phyloP scores from a whole-genome alignment of 2,888 invertebrate species.

The Catocala sponsa region DNA sequence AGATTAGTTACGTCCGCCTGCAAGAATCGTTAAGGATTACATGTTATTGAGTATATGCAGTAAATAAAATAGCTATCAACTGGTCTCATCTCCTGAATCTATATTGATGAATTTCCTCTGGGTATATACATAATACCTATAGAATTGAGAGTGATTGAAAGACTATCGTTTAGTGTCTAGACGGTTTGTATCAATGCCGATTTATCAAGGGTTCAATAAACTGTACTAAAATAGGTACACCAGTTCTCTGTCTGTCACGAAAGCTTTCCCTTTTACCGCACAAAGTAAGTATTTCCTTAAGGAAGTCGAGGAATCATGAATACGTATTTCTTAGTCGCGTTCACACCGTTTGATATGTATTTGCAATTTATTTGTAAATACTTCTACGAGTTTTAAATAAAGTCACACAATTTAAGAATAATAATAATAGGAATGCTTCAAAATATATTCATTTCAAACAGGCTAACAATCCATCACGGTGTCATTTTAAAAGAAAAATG shows the following conservation, averaged over 20 bases:
- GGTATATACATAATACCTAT: too few species aligned
- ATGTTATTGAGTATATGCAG: constrained; percentile 18
- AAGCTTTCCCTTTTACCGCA: not conserved
- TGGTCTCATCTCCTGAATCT: not conserved
- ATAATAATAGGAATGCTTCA: not conserved
- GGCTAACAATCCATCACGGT: constrained; percentile 3
- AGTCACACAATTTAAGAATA: not conserved
- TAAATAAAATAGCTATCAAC: constrained; percentile 14
- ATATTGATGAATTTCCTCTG: not conserved
- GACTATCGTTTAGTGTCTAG: too few species aligned
- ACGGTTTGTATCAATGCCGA: not conserved
- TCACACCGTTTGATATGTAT: not conserved
- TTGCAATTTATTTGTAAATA: constrained; percentile 16
- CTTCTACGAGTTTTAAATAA: constrained; percentile 22
- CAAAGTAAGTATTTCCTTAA: not conserved
- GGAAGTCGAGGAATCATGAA: not conserved
- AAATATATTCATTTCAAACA: not conserved
- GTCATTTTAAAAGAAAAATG: not conserved
- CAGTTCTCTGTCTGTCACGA: not conserved
- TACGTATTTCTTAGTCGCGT: not conserved
- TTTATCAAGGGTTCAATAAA: constrained; percentile 1
- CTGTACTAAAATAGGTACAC: not conserved
- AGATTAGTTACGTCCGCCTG: constrained; percentile 47
- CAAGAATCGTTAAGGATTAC: constrained; percentile 34
- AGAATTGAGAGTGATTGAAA: too few species aligned